A percentile compares a stretch with the other conserved stretches of the same genome.
Evolutionary conservation across 2,113 vertebrate genomes (phyloP).

Genomic region (Ciconia stormi): DNA sequence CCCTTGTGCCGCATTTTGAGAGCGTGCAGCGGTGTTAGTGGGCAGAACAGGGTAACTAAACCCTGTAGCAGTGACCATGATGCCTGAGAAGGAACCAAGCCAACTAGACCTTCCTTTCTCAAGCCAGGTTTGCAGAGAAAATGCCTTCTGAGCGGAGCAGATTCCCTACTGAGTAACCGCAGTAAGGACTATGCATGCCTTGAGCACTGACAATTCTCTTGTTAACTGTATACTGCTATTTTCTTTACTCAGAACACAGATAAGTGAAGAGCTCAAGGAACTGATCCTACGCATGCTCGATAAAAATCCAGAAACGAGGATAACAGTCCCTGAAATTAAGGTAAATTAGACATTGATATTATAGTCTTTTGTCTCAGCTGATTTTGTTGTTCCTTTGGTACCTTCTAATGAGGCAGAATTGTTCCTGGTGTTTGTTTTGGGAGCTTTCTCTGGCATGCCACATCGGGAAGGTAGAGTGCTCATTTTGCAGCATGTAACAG

Average conservation of each 20-base stretch:
- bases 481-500: background rate
- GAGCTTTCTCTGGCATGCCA: background rate
- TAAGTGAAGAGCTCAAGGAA: conserved; percentile 84
- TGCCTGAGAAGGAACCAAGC: background rate
- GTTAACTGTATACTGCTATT: background rate
- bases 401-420: background rate
- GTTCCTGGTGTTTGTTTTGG: background rate
- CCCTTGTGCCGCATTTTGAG: background rate
- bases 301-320: conserved; percentile 91
- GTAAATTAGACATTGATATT: conserved; percentile 56
- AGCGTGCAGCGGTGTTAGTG: background rate
- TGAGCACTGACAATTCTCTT: background rate
- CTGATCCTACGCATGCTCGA: conserved; percentile 91
- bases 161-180: background rate
- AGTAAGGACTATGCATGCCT: background rate
- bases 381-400: background rate
- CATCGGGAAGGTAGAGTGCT: background rate
- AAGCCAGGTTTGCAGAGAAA: background rate
- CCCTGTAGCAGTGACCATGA: rapidly evolving
- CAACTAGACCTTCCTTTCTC: background rate
- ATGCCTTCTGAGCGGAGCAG: background rate
- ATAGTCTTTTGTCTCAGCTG: background rate
- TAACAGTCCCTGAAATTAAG: conserved; percentile 93
- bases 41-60: background rate
- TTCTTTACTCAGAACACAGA: conserved; percentile 73